A percentile compares a stretch with the other conserved stretches of the same genome.
Evolutionary conservation across 2,888 invertebrate species (phyloP).

Genomic region (Euplexia lucipara): DNA sequence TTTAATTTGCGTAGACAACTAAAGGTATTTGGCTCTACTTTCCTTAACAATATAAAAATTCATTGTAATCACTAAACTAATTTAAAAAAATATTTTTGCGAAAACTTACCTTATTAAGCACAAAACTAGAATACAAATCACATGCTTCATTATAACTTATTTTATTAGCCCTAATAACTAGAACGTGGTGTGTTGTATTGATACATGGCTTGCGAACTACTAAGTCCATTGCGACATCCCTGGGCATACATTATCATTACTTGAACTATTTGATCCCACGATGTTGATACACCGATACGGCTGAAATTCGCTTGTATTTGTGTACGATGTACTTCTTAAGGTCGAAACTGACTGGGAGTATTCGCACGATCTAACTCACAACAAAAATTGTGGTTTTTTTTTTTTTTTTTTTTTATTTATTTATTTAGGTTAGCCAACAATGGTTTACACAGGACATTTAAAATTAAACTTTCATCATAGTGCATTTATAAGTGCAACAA

Average conservation of each 20-base stretch:
- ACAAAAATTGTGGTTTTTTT: not conserved
- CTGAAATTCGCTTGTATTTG: slow-evolving; percentile 60
- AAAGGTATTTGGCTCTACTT: not conserved
- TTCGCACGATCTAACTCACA: not conserved
- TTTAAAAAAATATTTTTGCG: not conserved
- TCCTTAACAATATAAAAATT: not conserved
- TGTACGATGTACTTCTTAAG: slow-evolving; percentile 18
- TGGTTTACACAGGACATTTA: no score
- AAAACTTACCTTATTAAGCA: slow-evolving; percentile 67
- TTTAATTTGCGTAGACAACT: not conserved
- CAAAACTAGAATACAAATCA: slow-evolving; percentile 63
- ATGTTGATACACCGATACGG: slow-evolving; percentile 55
- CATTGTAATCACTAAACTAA: not conserved
- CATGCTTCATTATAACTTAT: slow-evolving; percentile 61
- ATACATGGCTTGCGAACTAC: slow-evolving; percentile 57
- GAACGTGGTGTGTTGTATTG: slow-evolving; percentile 42
- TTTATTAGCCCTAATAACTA: slow-evolving; percentile 35
- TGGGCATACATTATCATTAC: slow-evolving; percentile 69
- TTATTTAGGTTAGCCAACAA: no score
- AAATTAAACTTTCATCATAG: no score
- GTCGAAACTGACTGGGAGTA: slow-evolving; percentile 21
- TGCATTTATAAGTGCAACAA: no score
- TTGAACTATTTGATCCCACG: slow-evolving; percentile 81
- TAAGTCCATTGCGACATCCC: slow-evolving; percentile 51
- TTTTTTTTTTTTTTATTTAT: no score